These are phyloP conservation scores for Deilephila porcellus DNA, from an alignment of 2,888 invertebrate species.

Conservation along the genomic window DNA sequence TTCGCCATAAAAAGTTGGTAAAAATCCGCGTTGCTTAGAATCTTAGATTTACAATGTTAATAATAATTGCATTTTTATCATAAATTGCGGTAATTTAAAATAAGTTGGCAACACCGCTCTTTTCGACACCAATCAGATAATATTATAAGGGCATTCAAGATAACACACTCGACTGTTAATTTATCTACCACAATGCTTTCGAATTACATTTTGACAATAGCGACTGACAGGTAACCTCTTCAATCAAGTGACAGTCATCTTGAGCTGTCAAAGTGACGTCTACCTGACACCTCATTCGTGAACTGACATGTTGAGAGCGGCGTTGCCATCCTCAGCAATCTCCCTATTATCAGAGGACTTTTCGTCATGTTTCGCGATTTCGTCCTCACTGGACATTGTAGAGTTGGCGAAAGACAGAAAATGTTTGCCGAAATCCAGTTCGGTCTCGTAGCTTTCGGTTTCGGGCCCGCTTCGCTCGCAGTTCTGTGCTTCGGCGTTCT, in stretches of 20 bases:
- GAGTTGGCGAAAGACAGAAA: conserved; percentile 63
- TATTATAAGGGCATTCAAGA: too few relatives aligned
- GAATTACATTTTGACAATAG: too few relatives aligned
- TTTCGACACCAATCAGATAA: too few relatives aligned
- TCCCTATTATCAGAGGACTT: conserved; percentile 47
- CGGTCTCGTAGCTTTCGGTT: conserved; percentile 57
- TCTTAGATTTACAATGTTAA: too few relatives aligned
- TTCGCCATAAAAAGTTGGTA: too few relatives aligned
- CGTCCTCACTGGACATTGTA: conserved; percentile 69
- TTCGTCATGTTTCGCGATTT: conserved; percentile 50
- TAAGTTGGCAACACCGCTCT: too few relatives aligned
- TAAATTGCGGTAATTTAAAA: too few relatives aligned
- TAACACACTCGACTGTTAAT: too few relatives aligned
- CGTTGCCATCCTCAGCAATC: conserved; percentile 46
- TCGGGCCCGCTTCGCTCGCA: conserved; percentile 60
- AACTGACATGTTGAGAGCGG: conserved; percentile 70
- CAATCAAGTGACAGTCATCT: not conserved
- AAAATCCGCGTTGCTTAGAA: too few relatives aligned
- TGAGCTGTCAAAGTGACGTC: conserved; percentile 24
- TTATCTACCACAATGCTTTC: too few relatives aligned
- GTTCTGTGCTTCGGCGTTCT: conserved; percentile 43
- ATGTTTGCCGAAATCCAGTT: conserved; percentile 76
- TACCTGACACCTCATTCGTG: conserved; percentile 57
- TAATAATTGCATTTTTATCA: too few relatives aligned
- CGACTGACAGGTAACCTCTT: too few relatives aligned